phyloP scores from a whole-genome alignment of 2,113 vertebrate species.

The Ciconia boyciana region DNA sequence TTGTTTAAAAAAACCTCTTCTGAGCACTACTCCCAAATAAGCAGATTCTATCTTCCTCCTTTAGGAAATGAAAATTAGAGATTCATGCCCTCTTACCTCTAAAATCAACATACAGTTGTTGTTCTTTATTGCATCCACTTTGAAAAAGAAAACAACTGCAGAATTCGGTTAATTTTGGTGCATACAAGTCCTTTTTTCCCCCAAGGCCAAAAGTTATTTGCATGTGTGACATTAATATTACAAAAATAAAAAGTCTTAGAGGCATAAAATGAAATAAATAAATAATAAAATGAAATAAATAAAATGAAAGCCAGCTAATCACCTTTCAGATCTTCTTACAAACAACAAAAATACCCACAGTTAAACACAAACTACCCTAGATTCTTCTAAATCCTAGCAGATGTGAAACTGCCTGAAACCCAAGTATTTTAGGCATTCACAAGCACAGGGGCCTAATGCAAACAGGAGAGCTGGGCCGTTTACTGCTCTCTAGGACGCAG shows the following conservation, averaged over 20 bases:
- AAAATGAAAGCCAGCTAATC: neutral
- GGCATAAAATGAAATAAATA: too few relatives aligned
- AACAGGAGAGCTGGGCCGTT: neutral
- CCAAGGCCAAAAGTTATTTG: neutral
- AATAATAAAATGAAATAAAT: too few relatives aligned
- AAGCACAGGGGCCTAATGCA: neutral
- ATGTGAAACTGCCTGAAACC: neutral
- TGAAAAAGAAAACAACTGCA: neutral
- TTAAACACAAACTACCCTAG: neutral
- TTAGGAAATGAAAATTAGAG: neutral
- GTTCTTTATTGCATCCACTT: neutral
- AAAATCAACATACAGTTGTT: neutral
- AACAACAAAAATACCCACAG: neutral
- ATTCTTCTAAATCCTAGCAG: conserved; percentile 13
- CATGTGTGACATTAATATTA: neutral
- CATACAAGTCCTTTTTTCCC: neutral
- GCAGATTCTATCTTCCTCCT: neutral
- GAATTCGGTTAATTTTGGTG: neutral
- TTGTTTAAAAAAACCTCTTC: neutral
- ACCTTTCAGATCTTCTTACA: neutral
- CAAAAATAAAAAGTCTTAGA: neutral
- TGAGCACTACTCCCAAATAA: neutral
- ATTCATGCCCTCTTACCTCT: neutral
- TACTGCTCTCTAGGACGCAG: neutral
- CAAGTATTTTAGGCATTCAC: neutral